Percentiles rank a stretch among this genome's conserved stretches.
Conservation (phyloP, 2,888 invertebrate species). For the Hydroisotoma schaefferi region DNA sequence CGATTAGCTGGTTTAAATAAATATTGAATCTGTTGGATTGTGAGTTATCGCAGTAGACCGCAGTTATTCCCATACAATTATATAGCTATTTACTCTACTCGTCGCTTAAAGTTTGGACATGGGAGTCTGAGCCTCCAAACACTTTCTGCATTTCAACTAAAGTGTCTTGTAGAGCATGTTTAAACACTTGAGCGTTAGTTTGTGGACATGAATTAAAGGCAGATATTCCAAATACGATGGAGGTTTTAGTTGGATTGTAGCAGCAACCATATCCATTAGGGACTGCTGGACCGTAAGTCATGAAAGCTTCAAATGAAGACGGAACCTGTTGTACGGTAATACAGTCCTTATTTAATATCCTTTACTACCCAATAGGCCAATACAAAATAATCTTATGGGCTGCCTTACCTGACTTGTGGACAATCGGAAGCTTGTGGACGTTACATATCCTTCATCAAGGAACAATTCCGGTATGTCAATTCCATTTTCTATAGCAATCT, state of each 20-base stretch:
- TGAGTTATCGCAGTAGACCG: too few relatives aligned
- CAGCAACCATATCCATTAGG: conserved; percentile 89
- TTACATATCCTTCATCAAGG: conserved; percentile 65
- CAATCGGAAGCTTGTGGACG: conserved; percentile 73
- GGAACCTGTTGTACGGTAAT: too few relatives aligned
- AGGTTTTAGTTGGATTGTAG: conserved; percentile 78
- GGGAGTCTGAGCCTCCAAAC: conserved; percentile 5
- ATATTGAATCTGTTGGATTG: too few relatives aligned
- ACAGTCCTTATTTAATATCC: too few relatives aligned
- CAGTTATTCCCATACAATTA: too few relatives aligned
- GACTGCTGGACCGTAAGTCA: conserved; percentile 86
- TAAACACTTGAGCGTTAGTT: conserved; percentile 61
- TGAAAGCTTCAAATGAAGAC: conserved; percentile 72
- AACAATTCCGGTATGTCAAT: conserved; percentile 71
- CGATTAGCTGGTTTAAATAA: too few relatives aligned
- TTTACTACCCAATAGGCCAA: too few relatives aligned
- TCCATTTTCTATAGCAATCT: conserved; percentile 73
- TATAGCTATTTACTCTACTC: too few relatives aligned
- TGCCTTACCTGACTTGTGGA: conserved; percentile 89
- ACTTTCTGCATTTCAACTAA: conserved; percentile 67
- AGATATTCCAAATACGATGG: conserved; percentile 71
- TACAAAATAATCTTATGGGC: too few relatives aligned
- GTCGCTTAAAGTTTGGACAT: too few relatives aligned
- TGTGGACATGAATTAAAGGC: conserved; percentile 63
- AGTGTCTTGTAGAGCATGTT: conserved; percentile 61